Percentiles rank a stretch among this genome's conserved stretches.
phyloP scores from a whole-genome alignment of 2,888 invertebrate genomes.

The Herminia tarsipennalis region DNA sequence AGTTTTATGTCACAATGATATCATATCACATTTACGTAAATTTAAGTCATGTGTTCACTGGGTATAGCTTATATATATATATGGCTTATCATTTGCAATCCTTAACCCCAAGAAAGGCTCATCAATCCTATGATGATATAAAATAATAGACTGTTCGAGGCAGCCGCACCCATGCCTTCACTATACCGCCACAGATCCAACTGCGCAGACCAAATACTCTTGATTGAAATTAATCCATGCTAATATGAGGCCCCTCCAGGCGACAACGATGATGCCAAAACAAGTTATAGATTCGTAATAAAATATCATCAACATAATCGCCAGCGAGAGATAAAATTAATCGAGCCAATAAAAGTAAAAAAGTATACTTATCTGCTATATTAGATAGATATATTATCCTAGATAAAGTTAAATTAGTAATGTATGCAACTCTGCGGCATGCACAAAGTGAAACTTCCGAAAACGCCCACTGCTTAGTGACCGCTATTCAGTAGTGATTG shows the following conservation, averaged over 20 bases:
- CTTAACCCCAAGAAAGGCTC: too few relatives aligned
- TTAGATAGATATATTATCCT: constrained; percentile 7
- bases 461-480: too few relatives aligned
- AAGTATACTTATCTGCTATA: neutral
- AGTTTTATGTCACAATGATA: too few relatives aligned
- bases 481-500: too few relatives aligned
- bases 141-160: too few relatives aligned
- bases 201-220: constrained; percentile 56
- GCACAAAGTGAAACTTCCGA: too few relatives aligned
- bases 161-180: constrained; percentile 36
- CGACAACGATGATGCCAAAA: constrained; percentile 53
- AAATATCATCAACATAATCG: constrained; percentile 47
- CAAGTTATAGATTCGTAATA: constrained; percentile 52
- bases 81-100: too few relatives aligned
- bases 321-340: constrained; percentile 23
- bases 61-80: too few relatives aligned
- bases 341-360: constrained; percentile 26
- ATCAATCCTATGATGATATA: too few relatives aligned
- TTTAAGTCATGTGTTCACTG: too few relatives aligned
- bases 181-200: too few relatives aligned
- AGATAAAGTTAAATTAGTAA: constrained; percentile 10
- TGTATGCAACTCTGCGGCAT: neutral
- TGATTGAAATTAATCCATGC: constrained; percentile 72
- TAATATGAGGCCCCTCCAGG: constrained; percentile 72
- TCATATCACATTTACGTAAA: too few relatives aligned